These are phyloP conservation scores for Rhea pennata DNA, from an alignment of 2,113 vertebrate species.

Conservation along the genomic window DNA sequence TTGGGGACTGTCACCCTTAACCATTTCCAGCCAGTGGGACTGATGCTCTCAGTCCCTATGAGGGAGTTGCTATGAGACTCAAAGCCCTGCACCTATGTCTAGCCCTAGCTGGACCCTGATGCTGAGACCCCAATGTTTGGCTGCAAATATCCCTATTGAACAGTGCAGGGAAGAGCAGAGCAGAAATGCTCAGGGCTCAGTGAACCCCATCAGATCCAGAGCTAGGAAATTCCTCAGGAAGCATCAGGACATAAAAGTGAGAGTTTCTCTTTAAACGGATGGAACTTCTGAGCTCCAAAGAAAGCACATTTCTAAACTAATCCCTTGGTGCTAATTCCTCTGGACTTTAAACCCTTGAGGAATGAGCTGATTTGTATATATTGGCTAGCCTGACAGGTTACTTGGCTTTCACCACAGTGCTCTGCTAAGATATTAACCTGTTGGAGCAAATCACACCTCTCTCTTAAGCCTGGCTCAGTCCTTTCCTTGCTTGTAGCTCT, in stretches of 20 bases:
- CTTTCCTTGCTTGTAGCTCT: not conserved
- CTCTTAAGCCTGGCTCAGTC: not conserved
- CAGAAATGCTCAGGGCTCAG: not conserved
- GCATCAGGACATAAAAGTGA: not conserved
- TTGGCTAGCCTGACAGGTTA: conserved; percentile 24
- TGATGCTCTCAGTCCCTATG: not conserved
- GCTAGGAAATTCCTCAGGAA: not conserved
- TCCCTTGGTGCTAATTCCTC: conserved; percentile 48
- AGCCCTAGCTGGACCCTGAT: not conserved
- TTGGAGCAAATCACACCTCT: not conserved
- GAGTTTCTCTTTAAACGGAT: not conserved
- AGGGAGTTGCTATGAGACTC: not conserved
- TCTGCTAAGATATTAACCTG: not conserved
- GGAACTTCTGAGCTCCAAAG: conserved; percentile 16
- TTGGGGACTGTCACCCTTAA: not conserved
- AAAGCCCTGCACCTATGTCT: not conserved
- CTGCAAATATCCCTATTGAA: not conserved
- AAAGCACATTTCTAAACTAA: conserved; percentile 49
- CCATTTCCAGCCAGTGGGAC: not conserved
- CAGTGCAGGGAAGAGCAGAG: not conserved
- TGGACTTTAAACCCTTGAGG: conserved; percentile 35
- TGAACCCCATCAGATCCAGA: not conserved
- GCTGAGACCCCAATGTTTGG: not conserved
- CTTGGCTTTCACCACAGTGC: not conserved
- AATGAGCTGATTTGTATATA: conserved; percentile 51